phyloP scores from a whole-genome alignment of 2,797 vertebrate genomes.

The Diplodus puntazzo region DNA sequence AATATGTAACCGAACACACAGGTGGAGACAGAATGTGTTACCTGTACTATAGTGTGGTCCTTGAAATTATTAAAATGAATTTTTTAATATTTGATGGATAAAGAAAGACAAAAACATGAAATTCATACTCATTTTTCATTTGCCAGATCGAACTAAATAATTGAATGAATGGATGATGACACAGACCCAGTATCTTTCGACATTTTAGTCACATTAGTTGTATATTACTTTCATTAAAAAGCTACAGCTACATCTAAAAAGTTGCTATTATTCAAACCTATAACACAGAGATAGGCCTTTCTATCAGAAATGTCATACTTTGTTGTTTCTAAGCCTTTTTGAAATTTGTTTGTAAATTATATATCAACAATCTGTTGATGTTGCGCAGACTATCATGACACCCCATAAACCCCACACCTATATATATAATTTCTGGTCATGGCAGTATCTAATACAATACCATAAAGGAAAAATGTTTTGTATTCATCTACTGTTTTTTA shows the following conservation, averaged over 20 bases:
- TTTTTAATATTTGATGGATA: too few species aligned
- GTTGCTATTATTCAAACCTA: not conserved
- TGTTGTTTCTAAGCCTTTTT: not conserved
- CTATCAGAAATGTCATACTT: not conserved
- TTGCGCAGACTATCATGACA: not conserved
- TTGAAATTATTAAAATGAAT: not conserved
- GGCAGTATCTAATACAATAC: not conserved
- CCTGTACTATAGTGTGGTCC: not conserved
- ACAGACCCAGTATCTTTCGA: not conserved
- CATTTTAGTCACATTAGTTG: too few species aligned
- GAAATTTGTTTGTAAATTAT: too few species aligned
- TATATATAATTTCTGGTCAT: not conserved
- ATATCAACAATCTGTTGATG: not conserved
- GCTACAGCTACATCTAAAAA: not conserved
- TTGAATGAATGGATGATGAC: too few species aligned
- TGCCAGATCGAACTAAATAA: too few species aligned
- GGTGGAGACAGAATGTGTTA: not conserved
- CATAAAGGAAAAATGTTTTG: not conserved
- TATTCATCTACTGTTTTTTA: not conserved
- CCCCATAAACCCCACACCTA: not conserved
- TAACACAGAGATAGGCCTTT: not conserved
- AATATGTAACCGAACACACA: not conserved
- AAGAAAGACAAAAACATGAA: too few species aligned
- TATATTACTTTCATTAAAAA: not conserved
- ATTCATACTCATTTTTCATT: too few species aligned